A percentile compares a stretch with the other conserved stretches of the same genome.
These are phyloP conservation scores for Troides oblongomaculatus DNA, from an alignment of 2,888 invertebrate genomes.

Conservation along the genomic window DNA sequence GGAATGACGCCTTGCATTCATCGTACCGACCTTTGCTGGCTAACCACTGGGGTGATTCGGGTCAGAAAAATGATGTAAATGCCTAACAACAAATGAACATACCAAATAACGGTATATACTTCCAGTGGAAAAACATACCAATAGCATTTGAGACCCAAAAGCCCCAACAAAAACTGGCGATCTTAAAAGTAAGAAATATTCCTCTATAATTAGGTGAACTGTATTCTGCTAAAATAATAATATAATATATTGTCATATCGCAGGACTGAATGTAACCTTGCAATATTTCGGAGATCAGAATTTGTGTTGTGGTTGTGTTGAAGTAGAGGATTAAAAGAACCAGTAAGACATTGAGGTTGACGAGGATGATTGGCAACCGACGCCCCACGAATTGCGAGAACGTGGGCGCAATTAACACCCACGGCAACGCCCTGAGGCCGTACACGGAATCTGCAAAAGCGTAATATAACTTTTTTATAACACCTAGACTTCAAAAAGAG, in stretches of 20 bases:
- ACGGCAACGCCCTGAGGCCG: slow-evolving; percentile 38
- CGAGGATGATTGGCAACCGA: slow-evolving; percentile 34
- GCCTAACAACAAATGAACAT: slow-evolving; percentile 37
- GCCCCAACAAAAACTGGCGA: slow-evolving; percentile 52
- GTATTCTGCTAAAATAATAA: slow-evolving; percentile 49
- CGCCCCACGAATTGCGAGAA: slow-evolving; percentile 39
- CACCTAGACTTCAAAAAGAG: too few relatives aligned
- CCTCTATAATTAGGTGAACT: slow-evolving; percentile 51
- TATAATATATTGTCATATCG: slow-evolving; percentile 1
- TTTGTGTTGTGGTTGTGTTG: slow-evolving; percentile 42
- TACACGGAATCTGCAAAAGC: slow-evolving; percentile 36
- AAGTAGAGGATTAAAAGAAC: slow-evolving; percentile 48
- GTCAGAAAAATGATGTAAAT: slow-evolving; percentile 30
- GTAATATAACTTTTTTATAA: too few relatives aligned
- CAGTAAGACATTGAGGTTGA: slow-evolving; percentile 35
- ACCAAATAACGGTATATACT: slow-evolving; percentile 30
- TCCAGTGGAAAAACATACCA: slow-evolving; percentile 44
- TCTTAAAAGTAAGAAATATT: slow-evolving; percentile 50
- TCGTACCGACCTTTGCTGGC: slow-evolving; percentile 32
- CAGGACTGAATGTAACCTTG: slow-evolving; percentile 36
- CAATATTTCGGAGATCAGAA: slow-evolving; percentile 48
- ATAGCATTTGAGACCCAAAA: slow-evolving; percentile 54
- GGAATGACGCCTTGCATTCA: slow-evolving; percentile 31
- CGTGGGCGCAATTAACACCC: slow-evolving; percentile 37
- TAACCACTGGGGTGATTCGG: slow-evolving; percentile 35